Conservation (phyloP, 2,888 invertebrate genomes). For the Doris montereyensis region DNA sequence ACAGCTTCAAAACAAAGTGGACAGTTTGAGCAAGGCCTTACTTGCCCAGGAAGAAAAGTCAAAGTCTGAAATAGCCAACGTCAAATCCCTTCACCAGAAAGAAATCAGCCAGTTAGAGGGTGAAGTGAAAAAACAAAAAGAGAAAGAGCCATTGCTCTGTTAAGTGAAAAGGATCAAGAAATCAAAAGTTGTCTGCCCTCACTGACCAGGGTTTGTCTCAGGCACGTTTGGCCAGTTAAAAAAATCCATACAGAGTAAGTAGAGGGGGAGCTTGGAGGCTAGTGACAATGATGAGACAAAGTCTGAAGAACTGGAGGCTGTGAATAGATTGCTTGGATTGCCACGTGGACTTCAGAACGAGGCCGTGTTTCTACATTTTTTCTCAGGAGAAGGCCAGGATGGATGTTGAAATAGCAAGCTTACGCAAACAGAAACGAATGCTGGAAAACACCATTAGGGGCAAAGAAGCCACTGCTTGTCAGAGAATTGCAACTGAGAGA, state of each 20-base stretch:
- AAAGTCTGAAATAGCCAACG: slow-evolving; percentile 71
- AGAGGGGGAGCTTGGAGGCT: not conserved
- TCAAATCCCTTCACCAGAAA: slow-evolving; percentile 78
- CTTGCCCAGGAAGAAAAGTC: slow-evolving; percentile 67
- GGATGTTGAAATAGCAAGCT: slow-evolving; percentile 83
- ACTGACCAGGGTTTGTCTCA: slow-evolving; percentile 48
- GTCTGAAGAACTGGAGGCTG: slow-evolving; percentile 56
- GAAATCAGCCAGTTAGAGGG: slow-evolving; percentile 74
- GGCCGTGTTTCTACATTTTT: slow-evolving; percentile 81
- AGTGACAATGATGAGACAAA: slow-evolving; percentile 34
- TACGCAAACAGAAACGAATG: slow-evolving; percentile 82
- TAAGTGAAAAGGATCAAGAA: slow-evolving; percentile 84
- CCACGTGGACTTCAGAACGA: slow-evolving; percentile 57
- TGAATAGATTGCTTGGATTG: slow-evolving; percentile 52
- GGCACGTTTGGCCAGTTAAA: slow-evolving; percentile 46
- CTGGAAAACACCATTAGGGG: slow-evolving; percentile 76
- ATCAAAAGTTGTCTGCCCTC: slow-evolving; percentile 69
- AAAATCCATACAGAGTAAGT: no score
- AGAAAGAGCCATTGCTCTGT: slow-evolving; percentile 82
- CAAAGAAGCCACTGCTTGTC: slow-evolving; percentile 72
- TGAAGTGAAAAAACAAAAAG: slow-evolving; percentile 80
- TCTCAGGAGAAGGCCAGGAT: slow-evolving; percentile 86
- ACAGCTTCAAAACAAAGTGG: slow-evolving; percentile 57
- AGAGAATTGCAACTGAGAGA: slow-evolving; percentile 75
- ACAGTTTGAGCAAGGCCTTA: slow-evolving; percentile 63